A percentile compares a stretch with the other conserved stretches of the same genome.
Conservation (phyloP, 2,113 vertebrate genomes). For the Semnornis frantzii region DNA sequence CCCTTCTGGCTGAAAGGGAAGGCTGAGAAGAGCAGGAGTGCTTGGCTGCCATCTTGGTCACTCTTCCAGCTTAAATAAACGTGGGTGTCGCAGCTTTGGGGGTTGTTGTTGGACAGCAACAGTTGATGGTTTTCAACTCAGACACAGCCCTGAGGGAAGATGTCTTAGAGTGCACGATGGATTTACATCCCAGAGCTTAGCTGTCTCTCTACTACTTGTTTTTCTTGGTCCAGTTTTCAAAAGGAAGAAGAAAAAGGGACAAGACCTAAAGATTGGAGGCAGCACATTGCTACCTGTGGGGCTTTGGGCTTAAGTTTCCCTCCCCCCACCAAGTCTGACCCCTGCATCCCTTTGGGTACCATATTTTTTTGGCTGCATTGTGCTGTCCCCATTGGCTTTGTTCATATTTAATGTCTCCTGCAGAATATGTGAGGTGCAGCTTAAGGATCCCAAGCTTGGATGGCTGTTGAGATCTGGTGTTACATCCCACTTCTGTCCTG, state of each 20-base stretch:
- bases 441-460: neutral
- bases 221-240: neutral
- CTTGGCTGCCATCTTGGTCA: conserved; percentile 7
- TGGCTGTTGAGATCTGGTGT: neutral
- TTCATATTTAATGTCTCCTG: neutral
- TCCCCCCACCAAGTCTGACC: neutral
- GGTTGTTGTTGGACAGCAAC: neutral
- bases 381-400: neutral
- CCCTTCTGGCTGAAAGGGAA: neutral
- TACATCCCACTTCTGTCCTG: neutral
- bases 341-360: neutral
- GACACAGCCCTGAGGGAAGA: neutral
- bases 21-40: neutral
- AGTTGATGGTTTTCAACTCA: conserved; percentile 42
- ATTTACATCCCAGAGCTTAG: neutral
- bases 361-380: neutral
- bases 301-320: neutral
- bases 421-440: neutral
- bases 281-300: neutral
- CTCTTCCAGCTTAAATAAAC: conserved; percentile 25
- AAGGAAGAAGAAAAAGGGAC: neutral
- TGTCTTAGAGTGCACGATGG: neutral
- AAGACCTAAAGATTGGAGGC: neutral
- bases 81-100: neutral
- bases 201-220: neutral